A percentile compares a stretch with the other conserved stretches of the same genome.
Evolutionary conservation across 2,888 invertebrate species (phyloP).

Genomic region (Drosophila barbarae): DNA sequence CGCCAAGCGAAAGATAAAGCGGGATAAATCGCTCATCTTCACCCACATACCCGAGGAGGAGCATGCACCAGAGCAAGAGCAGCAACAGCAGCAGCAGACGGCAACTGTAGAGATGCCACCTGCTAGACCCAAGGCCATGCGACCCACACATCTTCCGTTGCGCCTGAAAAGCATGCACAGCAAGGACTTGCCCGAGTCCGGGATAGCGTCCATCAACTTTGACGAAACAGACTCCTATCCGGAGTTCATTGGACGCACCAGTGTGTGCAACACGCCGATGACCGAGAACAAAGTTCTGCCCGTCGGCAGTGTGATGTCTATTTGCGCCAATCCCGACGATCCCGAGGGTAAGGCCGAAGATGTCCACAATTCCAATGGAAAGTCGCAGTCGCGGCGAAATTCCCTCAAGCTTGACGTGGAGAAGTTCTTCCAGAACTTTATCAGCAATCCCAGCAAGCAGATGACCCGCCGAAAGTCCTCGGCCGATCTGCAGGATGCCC

Average conservation of each 20-base stretch:
- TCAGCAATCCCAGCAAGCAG: conserved; percentile 75
- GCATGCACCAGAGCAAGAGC: conserved; percentile 28
- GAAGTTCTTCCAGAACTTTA: conserved; percentile 77
- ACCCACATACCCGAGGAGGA: conserved; percentile 90
- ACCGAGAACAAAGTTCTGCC: conserved; percentile 88
- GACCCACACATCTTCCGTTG: conserved; percentile 83
- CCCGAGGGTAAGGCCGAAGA: conserved; percentile 54
- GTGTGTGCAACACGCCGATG: conserved; percentile 89
- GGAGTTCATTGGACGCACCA: conserved; percentile 85
- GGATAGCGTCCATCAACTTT: conserved; percentile 80
- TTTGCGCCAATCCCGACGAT: conserved; percentile 84
- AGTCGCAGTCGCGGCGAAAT: conserved; percentile 58
- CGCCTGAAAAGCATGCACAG: conserved; percentile 81
- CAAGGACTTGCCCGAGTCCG: conserved; percentile 79
- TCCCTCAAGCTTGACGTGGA: conserved; percentile 78
- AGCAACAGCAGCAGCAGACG: conserved; percentile 1
- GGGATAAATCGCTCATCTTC: conserved; percentile 89
- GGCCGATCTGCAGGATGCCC: conserved; percentile 83
- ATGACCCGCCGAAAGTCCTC: conserved; percentile 81
- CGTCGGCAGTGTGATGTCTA: conserved; percentile 87
- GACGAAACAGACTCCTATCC: conserved; percentile 82
- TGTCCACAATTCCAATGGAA: conserved; percentile 59
- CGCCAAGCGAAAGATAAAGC: conserved; percentile 83
- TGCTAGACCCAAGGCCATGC: conserved; percentile 71
- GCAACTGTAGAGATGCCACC: conserved; percentile 35